Evolutionary conservation across 2,888 invertebrate species (phyloP).

Genomic region (Spodoptera picta): DNA sequence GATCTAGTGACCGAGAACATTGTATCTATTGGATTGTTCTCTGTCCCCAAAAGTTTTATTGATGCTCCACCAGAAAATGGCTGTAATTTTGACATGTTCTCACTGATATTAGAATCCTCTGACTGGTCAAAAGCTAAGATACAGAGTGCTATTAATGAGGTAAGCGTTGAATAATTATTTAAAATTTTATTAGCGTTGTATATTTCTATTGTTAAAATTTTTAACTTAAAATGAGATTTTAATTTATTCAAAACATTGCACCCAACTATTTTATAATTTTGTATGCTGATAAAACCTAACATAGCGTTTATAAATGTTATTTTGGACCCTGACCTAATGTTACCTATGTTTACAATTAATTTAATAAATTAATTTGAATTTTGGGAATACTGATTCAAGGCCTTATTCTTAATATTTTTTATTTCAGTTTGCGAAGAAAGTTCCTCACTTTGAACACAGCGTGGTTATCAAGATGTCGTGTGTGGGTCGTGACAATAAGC

Average conservation of each 20-base stretch:
- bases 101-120: slow-evolving; percentile 75
- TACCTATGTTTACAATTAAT: too few relatives aligned
- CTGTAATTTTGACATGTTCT: slow-evolving; percentile 79
- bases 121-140: slow-evolving; percentile 78
- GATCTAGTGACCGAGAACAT: slow-evolving; percentile 76
- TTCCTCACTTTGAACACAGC: slow-evolving; percentile 80
- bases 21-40: slow-evolving; percentile 78
- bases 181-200: too few relatives aligned
- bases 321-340: too few relatives aligned
- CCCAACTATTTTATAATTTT: too few relatives aligned
- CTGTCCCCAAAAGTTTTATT: slow-evolving; percentile 69
- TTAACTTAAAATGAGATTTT: too few relatives aligned
- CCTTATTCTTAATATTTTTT: background rate
- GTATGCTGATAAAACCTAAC: too few relatives aligned
- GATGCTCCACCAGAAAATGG: slow-evolving; percentile 36
- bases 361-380: too few relatives aligned
- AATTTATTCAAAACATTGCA: too few relatives aligned
- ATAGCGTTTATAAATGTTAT: too few relatives aligned
- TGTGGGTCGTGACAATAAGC: slow-evolving; percentile 79
- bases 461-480: slow-evolving; percentile 81
- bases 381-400: too few relatives aligned
- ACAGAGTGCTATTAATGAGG: slow-evolving; percentile 76
- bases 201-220: too few relatives aligned
- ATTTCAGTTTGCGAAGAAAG: slow-evolving; percentile 76
- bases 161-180: slow-evolving; percentile 41